A percentile compares a stretch with the other conserved stretches of the same genome.
Evolutionary conservation across 2,113 vertebrate genomes (phyloP).

Genomic region (pig (Sus scrofa)): DNA sequence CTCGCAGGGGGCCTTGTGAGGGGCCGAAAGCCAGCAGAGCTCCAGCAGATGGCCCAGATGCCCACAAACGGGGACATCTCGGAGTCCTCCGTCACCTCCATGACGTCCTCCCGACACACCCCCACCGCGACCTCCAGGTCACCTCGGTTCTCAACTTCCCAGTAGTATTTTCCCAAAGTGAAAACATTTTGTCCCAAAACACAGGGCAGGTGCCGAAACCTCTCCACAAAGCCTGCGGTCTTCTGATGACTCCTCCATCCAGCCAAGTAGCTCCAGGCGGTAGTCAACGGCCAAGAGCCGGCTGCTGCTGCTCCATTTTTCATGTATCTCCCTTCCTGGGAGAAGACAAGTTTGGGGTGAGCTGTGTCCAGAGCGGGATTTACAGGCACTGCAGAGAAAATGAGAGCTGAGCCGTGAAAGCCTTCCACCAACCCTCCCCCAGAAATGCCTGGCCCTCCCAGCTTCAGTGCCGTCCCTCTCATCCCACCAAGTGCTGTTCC

Average conservation of each 20-base stretch:
- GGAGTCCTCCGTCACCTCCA: background rate
- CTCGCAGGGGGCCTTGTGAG: background rate
- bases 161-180: constrained; percentile 62
- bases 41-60: constrained; percentile 56
- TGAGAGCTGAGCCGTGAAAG: background rate
- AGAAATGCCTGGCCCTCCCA: background rate
- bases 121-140: constrained; percentile 36
- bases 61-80: background rate
- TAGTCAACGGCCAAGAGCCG: constrained; percentile 31
- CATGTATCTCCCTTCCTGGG: constrained; percentile 38
- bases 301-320: background rate
- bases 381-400: constrained; percentile 62
- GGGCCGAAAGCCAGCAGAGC: background rate
- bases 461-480: background rate
- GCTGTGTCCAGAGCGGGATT: constrained; percentile 38
- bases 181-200: constrained; percentile 68
- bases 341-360: constrained; percentile 52
- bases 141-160: constrained; percentile 62
- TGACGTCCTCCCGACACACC: constrained; percentile 55
- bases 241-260: constrained; percentile 21
- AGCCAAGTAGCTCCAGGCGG: constrained; percentile 29
- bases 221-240: background rate
- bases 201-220: constrained; percentile 61
- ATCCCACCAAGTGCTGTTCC: background rate
- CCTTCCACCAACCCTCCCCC: background rate